Percentiles rank a stretch among this genome's conserved stretches.
These are phyloP conservation scores for Heterohyrax brucei DNA, from an alignment of 2,797 vertebrate species.

Conservation along the genomic window DNA sequence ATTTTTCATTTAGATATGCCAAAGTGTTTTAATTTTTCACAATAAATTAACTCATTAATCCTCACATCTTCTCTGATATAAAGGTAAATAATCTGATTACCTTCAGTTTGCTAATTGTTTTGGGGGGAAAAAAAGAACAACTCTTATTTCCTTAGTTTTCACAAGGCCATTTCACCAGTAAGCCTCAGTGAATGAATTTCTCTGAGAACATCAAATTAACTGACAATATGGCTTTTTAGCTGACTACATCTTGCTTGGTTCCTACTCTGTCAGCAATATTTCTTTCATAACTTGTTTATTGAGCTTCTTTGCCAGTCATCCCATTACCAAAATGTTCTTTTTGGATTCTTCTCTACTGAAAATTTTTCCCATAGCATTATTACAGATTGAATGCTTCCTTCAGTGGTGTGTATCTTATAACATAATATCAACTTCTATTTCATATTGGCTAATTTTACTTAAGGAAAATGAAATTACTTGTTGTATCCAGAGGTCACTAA, in stretches of 20 bases:
- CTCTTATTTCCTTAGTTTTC: background rate
- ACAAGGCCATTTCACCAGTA: slow-evolving; percentile 23
- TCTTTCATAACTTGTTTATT: slow-evolving; percentile 64
- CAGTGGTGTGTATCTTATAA: slow-evolving; percentile 49
- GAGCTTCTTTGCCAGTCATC: slow-evolving; percentile 63
- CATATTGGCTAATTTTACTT: slow-evolving; percentile 77
- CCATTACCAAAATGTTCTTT: slow-evolving; percentile 69
- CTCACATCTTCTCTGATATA: slow-evolving; percentile 46
- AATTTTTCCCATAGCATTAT: slow-evolving; percentile 55
- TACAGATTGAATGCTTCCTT: slow-evolving; percentile 72
- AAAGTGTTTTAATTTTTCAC: slow-evolving; percentile 74
- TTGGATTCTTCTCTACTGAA: slow-evolving; percentile 51
- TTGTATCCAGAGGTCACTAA: slow-evolving; percentile 71
- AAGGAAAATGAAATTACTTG: slow-evolving; percentile 80
- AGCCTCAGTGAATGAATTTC: slow-evolving; percentile 36
- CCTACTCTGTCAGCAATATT: slow-evolving; percentile 40
- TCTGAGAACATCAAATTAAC: slow-evolving; percentile 60
- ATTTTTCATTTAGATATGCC: slow-evolving; percentile 73
- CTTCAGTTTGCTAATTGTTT: slow-evolving; percentile 57
- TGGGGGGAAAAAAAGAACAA: background rate
- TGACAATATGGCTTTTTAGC: background rate
- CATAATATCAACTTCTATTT: slow-evolving; percentile 71
- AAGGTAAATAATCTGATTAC: slow-evolving; percentile 76
- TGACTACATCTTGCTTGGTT: background rate
- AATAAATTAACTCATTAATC: slow-evolving; percentile 82